Evolutionary conservation across 2,888 invertebrate species (phyloP).

Genomic region (Zygogramma bicolorata): DNA sequence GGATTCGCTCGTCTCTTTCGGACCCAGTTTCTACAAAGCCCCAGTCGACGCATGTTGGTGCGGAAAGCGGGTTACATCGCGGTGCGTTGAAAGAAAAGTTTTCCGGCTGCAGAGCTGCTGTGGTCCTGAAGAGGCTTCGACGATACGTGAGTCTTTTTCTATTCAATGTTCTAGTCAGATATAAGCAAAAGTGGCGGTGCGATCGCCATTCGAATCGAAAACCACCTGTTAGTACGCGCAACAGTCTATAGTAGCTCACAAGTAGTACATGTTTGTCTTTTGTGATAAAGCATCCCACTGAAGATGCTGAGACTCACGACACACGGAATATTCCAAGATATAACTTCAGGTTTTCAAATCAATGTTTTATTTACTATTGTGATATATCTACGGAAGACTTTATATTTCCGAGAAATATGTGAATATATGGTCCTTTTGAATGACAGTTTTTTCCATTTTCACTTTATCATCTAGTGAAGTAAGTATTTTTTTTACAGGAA

Average conservation of each 20-base stretch:
- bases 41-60: constrained; percentile 33
- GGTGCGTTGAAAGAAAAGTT: constrained; percentile 13
- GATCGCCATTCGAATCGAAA: background rate
- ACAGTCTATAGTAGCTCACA: constrained; percentile 18
- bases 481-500: no score
- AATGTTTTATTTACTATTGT: no score
- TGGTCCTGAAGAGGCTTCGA: background rate
- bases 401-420: no score
- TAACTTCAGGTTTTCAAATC: no score
- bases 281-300: no score
- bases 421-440: no score
- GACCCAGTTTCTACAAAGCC: constrained; percentile 42
- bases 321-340: no score
- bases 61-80: background rate
- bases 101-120: background rate
- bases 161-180: background rate
- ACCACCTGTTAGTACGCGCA: constrained; percentile 41
- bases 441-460: no score
- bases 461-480: no score
- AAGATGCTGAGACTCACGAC: no score
- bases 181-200: background rate
- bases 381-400: no score
- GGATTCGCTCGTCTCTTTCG: constrained; percentile 41
- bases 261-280: no score
- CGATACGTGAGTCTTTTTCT: background rate